Evolutionary conservation across 2,113 vertebrate genomes (phyloP), one percentile per base, ranked within the genome.

Genomic region (Oryzias woworae): DNA sequence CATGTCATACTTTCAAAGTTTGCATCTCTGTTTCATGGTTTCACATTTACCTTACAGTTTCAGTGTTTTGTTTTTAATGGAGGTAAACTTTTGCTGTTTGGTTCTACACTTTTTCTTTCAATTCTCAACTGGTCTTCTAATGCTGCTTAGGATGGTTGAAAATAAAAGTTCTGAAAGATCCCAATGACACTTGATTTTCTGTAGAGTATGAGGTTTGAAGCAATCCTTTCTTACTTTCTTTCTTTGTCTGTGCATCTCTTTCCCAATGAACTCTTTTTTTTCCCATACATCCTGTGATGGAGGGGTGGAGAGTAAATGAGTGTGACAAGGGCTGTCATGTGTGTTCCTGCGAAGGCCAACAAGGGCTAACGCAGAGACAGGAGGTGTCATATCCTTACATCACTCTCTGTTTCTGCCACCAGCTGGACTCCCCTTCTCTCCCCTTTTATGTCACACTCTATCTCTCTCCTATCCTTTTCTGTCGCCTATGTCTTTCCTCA

Each of bases 301-400:
- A 59, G 62, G 66, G 66, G 65, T 72, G 45, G 43, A 74, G 71
- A 28, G 55, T 83, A 82, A 87, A 71, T 51, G 78, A 79, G 80
- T 79, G 73, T 83, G 88, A 87, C 85, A 84, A 92, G 85, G 43
- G 85, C 91, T 80, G 87, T 87, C 86, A 85, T 73, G 83, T 83
- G 90, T 92, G 90, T 95, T 93, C 93, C 91, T 90, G 90, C 85
- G 71, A 85, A 90, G 91, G 92, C 92, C 74, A 82, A 80, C 85
- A 82, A 91, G 87, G 91, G 91, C 92, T 77, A 77, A 70, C 12
- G 90, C 71, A 46, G 85, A 84, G 86, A 93, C 93, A 92, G 91
- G 93, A 94, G 92, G 92, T 96, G 96, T 97, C 96, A 96, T 92
- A 88, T 94, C 94, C 92, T 57, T 74, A 80, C 75, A 79, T 80